Conservation (phyloP, 1,140 invertebrate species). For the Vollenhovia emeryi region DNA sequence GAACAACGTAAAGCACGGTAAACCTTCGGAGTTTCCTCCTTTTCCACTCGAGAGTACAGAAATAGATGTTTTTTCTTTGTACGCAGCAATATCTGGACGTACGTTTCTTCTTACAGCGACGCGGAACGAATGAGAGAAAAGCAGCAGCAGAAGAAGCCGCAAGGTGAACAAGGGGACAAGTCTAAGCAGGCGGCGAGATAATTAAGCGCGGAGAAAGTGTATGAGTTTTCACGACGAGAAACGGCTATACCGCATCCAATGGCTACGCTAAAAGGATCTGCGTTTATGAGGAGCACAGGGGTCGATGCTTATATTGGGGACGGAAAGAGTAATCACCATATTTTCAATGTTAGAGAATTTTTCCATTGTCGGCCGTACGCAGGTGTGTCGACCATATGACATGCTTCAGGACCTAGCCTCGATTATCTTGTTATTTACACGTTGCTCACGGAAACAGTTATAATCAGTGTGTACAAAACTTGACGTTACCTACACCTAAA, state of each 20-base stretch:
- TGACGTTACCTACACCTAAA: constrained; percentile 62
- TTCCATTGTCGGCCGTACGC: constrained; percentile 52
- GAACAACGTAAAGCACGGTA: constrained; percentile 88
- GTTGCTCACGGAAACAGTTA: constrained; percentile 54
- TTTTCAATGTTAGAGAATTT: constrained; percentile 62
- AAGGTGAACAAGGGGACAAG: constrained; percentile 66
- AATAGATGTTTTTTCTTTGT: neutral
- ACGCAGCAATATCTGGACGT: neutral
- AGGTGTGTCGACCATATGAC: neutral
- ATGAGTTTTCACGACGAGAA: constrained; percentile 52
- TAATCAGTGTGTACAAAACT: constrained; percentile 73
- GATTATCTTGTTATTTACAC: constrained; percentile 66
- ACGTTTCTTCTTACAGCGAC: constrained; percentile 82
- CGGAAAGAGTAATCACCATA: constrained; percentile 55
- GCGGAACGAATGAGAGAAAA: constrained; percentile 88
- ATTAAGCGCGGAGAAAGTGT: constrained; percentile 37
- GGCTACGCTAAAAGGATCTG: constrained; percentile 48
- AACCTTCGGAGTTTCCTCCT: neutral
- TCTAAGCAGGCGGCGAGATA: constrained; percentile 75
- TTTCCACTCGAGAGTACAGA: neutral
- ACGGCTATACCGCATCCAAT: constrained; percentile 33
- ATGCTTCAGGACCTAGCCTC: constrained; percentile 55
- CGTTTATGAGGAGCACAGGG: constrained; percentile 21
- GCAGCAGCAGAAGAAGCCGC: constrained; percentile 85
- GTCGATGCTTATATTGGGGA: constrained; percentile 29